phyloP scores from a whole-genome alignment of 2,113 vertebrate genomes.

The zebrafish (Danio rerio) region DNA sequence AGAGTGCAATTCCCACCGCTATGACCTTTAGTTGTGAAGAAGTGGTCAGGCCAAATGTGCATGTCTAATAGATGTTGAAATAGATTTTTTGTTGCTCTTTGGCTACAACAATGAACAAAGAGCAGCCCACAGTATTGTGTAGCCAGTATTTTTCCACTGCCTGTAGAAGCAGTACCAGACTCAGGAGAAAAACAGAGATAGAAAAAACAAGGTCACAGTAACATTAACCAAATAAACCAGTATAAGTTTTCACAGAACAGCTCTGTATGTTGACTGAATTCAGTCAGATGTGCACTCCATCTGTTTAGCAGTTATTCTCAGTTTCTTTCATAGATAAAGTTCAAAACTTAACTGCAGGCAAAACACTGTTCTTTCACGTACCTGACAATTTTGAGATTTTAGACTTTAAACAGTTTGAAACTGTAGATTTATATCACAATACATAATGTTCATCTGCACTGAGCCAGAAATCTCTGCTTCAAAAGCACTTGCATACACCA shows the following conservation, averaged over 20 bases:
- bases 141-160: conserved; percentile 79
- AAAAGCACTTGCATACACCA: no score
- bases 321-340: no score
- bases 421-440: no score
- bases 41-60: neutral
- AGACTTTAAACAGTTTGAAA: no score
- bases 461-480: no score
- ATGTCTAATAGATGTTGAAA: conserved; percentile 28
- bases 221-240: conserved; percentile 11
- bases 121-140: conserved; percentile 53
- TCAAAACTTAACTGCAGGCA: no score
- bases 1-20: neutral
- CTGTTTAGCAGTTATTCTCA: neutral
- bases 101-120: conserved; percentile 77
- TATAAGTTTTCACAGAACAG: conserved; percentile 7
- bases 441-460: no score
- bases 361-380: no score
- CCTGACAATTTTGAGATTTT: no score
- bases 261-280: neutral
- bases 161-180: conserved; percentile 67
- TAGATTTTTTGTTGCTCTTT: conserved; percentile 46
- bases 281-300: neutral
- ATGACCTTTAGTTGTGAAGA: neutral
- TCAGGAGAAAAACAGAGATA: conserved; percentile 42
- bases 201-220: conserved; percentile 15